phyloP scores from a whole-genome alignment of 2,113 vertebrate species.

The Poeciliopsis prolifica region DNA sequence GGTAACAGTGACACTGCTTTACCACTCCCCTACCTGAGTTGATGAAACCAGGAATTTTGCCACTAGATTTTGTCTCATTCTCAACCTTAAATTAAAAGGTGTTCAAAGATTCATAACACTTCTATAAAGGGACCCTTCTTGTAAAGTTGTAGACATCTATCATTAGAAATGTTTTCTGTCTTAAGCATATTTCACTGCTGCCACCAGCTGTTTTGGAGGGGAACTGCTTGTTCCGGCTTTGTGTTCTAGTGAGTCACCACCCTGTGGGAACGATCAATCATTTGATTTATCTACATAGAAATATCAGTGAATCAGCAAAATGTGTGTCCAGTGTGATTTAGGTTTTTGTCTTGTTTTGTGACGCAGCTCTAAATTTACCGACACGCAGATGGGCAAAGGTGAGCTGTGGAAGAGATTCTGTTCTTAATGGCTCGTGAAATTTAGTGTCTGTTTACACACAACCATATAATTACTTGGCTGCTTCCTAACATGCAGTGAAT shows the following conservation, averaged over 20 bases:
- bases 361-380: conserved; percentile 1
- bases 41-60: not conserved
- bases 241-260: too few relatives aligned
- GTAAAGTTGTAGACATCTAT: too few relatives aligned
- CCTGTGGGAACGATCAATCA: too few relatives aligned
- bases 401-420: conserved; percentile 7
- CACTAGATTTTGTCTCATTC: too few relatives aligned
- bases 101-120: too few relatives aligned
- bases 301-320: not conserved
- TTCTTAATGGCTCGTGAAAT: not conserved
- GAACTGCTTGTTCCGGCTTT: too few relatives aligned
- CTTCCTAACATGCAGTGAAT: conserved; percentile 51
- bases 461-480: conserved; percentile 72
- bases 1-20: not conserved
- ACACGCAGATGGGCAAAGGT: not conserved
- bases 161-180: too few relatives aligned
- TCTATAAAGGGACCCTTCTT: too few relatives aligned
- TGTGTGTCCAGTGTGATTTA: not conserved
- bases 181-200: too few relatives aligned
- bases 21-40: not conserved
- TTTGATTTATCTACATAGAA: too few relatives aligned
- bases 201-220: too few relatives aligned
- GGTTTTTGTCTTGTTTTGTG: not conserved
- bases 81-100: too few relatives aligned
- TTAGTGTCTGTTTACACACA: conserved; percentile 72